Evolutionary conservation across 2,797 vertebrate genomes (phyloP), one percentile per base, ranked within the genome.

Genomic region (Pempheris klunzingeri): DNA sequence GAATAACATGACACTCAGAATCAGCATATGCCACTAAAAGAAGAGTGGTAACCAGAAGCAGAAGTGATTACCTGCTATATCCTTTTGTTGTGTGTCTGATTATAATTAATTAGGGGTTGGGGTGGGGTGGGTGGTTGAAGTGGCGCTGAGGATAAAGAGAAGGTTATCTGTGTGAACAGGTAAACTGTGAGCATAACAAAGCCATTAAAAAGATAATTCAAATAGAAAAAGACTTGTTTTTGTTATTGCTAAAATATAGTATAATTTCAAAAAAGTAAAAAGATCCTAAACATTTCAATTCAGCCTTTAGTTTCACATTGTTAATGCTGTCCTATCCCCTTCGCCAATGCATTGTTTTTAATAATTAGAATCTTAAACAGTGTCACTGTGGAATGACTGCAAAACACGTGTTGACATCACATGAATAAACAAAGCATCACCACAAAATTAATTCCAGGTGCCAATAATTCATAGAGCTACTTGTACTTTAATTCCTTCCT

Each of bases 41-140:
- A n/a, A n/a, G n/a, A n/a, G n/a, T n/a, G n/a, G n/a, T n/a, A n/a
- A n/a, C n/a, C n/a, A n/a, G n/a, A n/a, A n/a, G n/a, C n/a, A n/a
- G n/a, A n/a, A n/a, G n/a, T n/a, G n/a, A n/a, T n/a, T n/a, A n/a
- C n/a, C n/a, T n/a, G n/a, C n/a, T 47, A 26, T 15, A 26, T 26
- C n/a, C n/a, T n/a, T n/a, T n/a, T 62, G 55, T 60, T 69, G 46
- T 49, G 57, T 14, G 6, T 58, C 34, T 68, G 58, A 81, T 81
- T 73, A 63, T 58, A 24, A 64, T 47, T 46, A 63, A 63, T 72
- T 53, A 69, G 41, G n/a, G 46, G 55, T 65, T 66, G 78, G 66
- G 41, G 24, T 71, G 50, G 26, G 41, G 54, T 64, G 53, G 34
- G 65, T 57, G 39, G n/a, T n/a, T 39, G 39, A 68, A 64, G 44